Percentiles rank a stretch among this genome's conserved stretches.
Conservation (phyloP, 1,140 invertebrate species). For the Penaeus vannamei region DNA sequence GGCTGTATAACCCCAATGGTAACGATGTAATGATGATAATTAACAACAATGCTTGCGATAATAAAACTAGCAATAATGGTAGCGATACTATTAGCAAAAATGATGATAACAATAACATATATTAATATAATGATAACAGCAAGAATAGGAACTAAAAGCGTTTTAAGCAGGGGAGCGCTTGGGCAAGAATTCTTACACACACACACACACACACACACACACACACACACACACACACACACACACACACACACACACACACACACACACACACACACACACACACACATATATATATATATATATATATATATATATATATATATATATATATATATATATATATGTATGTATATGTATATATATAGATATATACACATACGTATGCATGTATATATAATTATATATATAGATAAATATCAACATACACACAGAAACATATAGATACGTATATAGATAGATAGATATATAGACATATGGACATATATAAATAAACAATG, state of each 20-base stretch:
- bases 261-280: constrained; percentile 13
- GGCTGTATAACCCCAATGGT: too few relatives aligned
- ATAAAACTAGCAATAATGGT: too few relatives aligned
- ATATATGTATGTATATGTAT: neutral
- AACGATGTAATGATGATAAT: too few relatives aligned
- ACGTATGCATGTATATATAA: neutral
- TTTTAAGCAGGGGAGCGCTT: too few relatives aligned
- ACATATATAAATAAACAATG: constrained; percentile 2
- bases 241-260: neutral
- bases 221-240: constrained; percentile 36
- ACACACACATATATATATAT: neutral
- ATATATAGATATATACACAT: neutral
- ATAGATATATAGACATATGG: neutral
- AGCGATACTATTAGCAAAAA: too few relatives aligned
- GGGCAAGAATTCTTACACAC: neutral
- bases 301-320: constrained; percentile 9
- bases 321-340: neutral
- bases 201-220: constrained; percentile 23
- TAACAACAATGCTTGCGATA: too few relatives aligned
- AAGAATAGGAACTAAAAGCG: too few relatives aligned
- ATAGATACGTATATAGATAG: too few relatives aligned
- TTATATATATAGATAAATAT: neutral
- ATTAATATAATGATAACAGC: too few relatives aligned
- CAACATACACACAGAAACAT: too few relatives aligned
- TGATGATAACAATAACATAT: too few relatives aligned